Percentiles rank a stretch among this genome's conserved stretches.
Conservation (phyloP, 2,113 vertebrate species). For the Mustelus asterias region DNA sequence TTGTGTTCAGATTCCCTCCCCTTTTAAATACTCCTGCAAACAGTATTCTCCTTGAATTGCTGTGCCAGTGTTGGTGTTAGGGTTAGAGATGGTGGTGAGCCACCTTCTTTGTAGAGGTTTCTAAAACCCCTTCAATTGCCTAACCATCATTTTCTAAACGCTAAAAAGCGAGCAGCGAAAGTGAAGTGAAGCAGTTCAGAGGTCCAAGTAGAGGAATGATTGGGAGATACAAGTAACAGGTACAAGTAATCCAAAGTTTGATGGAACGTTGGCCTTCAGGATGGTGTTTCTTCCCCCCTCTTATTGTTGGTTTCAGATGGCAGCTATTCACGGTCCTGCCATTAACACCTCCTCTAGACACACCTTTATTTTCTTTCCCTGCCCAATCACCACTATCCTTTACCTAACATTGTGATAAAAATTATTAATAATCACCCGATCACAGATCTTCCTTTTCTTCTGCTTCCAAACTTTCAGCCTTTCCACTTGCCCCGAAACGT, state of each 20-base stretch:
- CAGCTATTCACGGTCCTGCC: background rate
- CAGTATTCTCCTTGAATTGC: background rate
- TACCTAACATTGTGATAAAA: no score
- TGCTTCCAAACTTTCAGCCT: background rate
- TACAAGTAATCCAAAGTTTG: background rate
- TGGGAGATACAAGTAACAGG: background rate
- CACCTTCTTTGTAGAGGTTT: background rate
- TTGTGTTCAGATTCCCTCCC: background rate
- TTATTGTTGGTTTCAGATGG: no score
- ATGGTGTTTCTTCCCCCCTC: background rate
- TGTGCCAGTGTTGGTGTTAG: no score
- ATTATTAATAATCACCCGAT: background rate
- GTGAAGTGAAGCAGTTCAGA: background rate
- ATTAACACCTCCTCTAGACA: background rate
- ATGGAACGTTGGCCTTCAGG: background rate
- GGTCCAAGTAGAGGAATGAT: background rate
- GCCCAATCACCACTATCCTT: no score
- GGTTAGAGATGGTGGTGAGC: background rate
- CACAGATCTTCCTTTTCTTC: background rate
- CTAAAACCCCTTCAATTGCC: background rate
- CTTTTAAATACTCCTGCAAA: background rate
- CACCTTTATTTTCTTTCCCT: no score
- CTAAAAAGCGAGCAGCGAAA: background rate
- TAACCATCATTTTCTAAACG: background rate
- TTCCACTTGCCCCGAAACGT: background rate